Conservation (phyloP, 2,888 invertebrate genomes). For the Acrocera orbiculus region DNA sequence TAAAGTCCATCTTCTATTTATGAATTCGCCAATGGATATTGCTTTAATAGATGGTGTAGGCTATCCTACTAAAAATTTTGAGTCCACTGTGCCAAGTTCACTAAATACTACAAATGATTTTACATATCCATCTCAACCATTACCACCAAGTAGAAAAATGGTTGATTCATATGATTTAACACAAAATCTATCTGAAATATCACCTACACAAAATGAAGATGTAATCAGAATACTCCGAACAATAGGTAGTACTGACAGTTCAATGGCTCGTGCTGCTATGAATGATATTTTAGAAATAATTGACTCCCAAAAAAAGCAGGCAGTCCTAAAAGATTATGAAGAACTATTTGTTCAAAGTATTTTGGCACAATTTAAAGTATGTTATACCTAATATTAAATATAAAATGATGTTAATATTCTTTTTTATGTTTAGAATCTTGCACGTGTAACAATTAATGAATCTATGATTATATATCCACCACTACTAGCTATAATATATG, state of each 20-base stretch:
- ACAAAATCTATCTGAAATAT: too few species aligned
- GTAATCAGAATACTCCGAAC: constrained; percentile 36
- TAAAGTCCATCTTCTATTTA: too few species aligned
- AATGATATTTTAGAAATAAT: constrained; percentile 29
- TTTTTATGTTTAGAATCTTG: constrained; percentile 22
- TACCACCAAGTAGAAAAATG: too few species aligned
- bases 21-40: too few species aligned
- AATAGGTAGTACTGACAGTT: constrained; percentile 44
- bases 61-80: too few species aligned
- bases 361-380: constrained; percentile 28
- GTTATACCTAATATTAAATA: constrained; percentile 36
- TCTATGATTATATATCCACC: constrained; percentile 45
- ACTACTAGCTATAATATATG: constrained; percentile 38
- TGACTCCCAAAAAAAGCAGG: constrained; percentile 29
- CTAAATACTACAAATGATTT: too few species aligned
- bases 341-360: constrained; percentile 31
- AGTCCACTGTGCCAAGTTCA: too few species aligned
- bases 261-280: constrained; percentile 34
- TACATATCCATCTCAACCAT: too few species aligned
- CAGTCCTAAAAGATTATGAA: constrained; percentile 30
- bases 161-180: too few species aligned
- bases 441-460: constrained; percentile 36
- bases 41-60: too few species aligned
- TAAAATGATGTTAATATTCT: constrained; percentile 32
- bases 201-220: constrained; percentile 28